These are phyloP conservation scores for Eupithecia insigniata DNA, from an alignment of 2,888 invertebrate genomes.

Conservation along the genomic window DNA sequence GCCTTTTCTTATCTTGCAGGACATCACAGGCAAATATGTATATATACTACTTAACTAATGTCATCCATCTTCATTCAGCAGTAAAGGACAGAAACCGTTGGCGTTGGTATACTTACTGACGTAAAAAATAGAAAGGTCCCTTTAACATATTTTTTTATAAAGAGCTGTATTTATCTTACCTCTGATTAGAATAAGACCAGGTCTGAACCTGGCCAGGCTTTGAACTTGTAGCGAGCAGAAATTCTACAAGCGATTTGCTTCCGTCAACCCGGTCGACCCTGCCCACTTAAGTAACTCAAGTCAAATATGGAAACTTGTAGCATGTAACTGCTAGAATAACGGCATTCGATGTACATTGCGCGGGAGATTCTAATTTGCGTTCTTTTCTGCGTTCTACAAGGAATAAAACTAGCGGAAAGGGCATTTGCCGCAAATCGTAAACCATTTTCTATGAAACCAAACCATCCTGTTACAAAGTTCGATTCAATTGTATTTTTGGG, in stretches of 20 bases:
- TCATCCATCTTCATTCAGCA: no score
- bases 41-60: no score
- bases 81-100: no score
- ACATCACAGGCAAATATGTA: no score
- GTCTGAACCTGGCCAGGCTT: neutral
- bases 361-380: neutral
- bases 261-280: slow-evolving; percentile 29
- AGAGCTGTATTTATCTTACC: neutral
- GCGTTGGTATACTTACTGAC: no score
- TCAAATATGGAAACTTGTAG: slow-evolving; percentile 23
- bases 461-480: neutral
- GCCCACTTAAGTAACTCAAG: slow-evolving; percentile 22
- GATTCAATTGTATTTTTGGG: neutral
- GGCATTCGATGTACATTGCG: neutral
- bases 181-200: neutral
- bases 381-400: neutral
- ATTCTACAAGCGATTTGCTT: slow-evolving; percentile 18
- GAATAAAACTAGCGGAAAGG: neutral
- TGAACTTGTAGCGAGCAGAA: slow-evolving; percentile 13
- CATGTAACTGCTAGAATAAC: neutral
- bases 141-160: neutral
- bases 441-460: neutral
- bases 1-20: no score
- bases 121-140: neutral
- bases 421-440: neutral